These are phyloP conservation scores for Progne subis DNA, from an alignment of 2,113 vertebrate species.

Conservation along the genomic window DNA sequence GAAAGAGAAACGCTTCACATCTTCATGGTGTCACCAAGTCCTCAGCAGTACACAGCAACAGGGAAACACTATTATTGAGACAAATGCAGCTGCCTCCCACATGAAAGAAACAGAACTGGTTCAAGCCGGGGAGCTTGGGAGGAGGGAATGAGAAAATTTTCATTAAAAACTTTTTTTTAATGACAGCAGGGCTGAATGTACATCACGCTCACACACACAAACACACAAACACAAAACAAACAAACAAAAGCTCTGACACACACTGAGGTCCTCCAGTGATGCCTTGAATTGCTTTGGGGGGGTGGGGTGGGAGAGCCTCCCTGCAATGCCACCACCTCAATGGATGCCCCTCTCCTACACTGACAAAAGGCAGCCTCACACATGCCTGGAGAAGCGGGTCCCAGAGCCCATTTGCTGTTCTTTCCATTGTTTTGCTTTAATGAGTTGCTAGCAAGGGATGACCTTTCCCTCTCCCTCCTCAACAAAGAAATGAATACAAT, in stretches of 20 bases:
- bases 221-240: neutral
- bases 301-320: neutral
- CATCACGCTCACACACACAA: neutral
- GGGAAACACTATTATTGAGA: constrained; percentile 34
- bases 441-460: constrained; percentile 35
- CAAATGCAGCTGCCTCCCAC: constrained; percentile 58
- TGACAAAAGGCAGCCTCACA: constrained; percentile 20
- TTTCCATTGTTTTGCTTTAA: constrained; percentile 59
- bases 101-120: constrained; percentile 54
- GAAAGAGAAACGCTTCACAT: neutral
- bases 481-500: constrained; percentile 29
- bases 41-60: neutral
- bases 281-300: neutral
- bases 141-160: constrained; percentile 28
- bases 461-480: constrained; percentile 45
- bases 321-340: neutral
- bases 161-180: neutral
- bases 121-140: neutral
- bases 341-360: neutral
- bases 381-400: neutral
- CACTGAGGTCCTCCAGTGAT: neutral
- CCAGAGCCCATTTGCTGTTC: constrained; percentile 14
- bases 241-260: constrained; percentile 10
- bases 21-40: constrained; percentile 25
- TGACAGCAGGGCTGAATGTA: neutral